A percentile compares a stretch with the other conserved stretches of the same genome.
Evolutionary conservation across 2,113 vertebrate species (phyloP).

Genomic region (Atractosteus spatula): DNA sequence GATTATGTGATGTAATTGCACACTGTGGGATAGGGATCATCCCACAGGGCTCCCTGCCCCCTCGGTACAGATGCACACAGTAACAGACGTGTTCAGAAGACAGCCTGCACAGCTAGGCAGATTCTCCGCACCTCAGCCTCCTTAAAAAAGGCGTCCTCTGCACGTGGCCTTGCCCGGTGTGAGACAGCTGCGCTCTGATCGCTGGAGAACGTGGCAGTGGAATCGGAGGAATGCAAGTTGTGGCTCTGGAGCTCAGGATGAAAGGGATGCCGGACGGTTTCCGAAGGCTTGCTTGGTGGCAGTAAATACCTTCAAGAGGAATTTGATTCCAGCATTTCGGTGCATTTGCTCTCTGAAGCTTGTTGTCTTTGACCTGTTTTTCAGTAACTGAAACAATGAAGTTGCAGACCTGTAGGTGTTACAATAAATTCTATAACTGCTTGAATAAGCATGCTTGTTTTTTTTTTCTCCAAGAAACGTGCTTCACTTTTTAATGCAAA

Average conservation of each 20-base stretch:
- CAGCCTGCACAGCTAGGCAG: too few species aligned
- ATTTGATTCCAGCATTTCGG: background rate
- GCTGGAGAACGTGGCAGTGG: background rate
- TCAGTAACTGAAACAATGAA: background rate
- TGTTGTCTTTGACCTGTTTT: too few species aligned
- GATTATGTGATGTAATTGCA: too few species aligned
- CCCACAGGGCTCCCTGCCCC: too few species aligned
- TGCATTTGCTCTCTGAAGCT: too few species aligned
- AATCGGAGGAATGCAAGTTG: background rate
- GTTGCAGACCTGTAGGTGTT: background rate
- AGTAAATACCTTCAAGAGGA: background rate
- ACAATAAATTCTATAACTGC: background rate
- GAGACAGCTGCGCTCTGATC: background rate
- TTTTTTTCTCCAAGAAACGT: background rate
- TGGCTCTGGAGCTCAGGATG: background rate
- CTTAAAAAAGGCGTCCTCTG: too few species aligned
- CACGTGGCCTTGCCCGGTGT: background rate
- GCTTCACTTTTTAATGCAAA: background rate
- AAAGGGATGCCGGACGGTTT: background rate
- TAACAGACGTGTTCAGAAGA: too few species aligned
- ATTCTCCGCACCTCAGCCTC: too few species aligned
- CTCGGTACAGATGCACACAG: too few species aligned
- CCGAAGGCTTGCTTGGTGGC: background rate
- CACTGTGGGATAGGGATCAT: too few species aligned
- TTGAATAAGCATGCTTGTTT: background rate